Evolutionary conservation across 2,888 invertebrate genomes (phyloP).

Genomic region (Ochropleura leucogaster): DNA sequence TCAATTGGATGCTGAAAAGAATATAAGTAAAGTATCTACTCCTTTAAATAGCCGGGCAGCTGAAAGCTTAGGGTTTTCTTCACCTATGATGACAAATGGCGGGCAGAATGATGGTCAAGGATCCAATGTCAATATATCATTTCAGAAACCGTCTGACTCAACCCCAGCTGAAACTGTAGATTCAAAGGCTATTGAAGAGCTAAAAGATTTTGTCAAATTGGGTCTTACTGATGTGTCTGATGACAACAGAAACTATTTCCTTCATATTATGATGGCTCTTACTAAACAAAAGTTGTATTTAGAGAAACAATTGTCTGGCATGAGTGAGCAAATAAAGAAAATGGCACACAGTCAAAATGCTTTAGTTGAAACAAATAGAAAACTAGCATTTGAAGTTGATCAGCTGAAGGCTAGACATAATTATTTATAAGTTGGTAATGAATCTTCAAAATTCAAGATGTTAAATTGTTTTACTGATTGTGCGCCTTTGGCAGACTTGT

Average conservation of each 20-base stretch:
- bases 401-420: slow-evolving; percentile 81
- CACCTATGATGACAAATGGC: slow-evolving; percentile 79
- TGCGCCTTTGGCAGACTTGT: slow-evolving; percentile 27
- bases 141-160: slow-evolving; percentile 68
- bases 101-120: slow-evolving; percentile 73
- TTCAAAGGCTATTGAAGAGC: slow-evolving; percentile 77
- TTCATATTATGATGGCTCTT: slow-evolving; percentile 87
- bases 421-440: slow-evolving; percentile 55
- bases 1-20: slow-evolving; percentile 80
- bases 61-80: slow-evolving; percentile 78
- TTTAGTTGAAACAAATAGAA: slow-evolving; percentile 88
- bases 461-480: slow-evolving; percentile 21
- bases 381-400: slow-evolving; percentile 86
- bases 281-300: slow-evolving; percentile 87
- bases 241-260: slow-evolving; percentile 85
- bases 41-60: slow-evolving; percentile 76
- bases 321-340: slow-evolving; percentile 81
- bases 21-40: slow-evolving; percentile 85
- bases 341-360: slow-evolving; percentile 82
- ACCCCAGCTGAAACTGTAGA: slow-evolving; percentile 69
- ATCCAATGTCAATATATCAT: slow-evolving; percentile 71
- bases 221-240: slow-evolving; percentile 83
- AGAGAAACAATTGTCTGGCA: slow-evolving; percentile 81
- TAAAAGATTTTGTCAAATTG: slow-evolving; percentile 85
- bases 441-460: slow-evolving; percentile 30